A percentile compares a stretch with the other conserved stretches of the same genome.
Conservation (phyloP, 2,888 invertebrate genomes). For the Oligia strigilis region DNA sequence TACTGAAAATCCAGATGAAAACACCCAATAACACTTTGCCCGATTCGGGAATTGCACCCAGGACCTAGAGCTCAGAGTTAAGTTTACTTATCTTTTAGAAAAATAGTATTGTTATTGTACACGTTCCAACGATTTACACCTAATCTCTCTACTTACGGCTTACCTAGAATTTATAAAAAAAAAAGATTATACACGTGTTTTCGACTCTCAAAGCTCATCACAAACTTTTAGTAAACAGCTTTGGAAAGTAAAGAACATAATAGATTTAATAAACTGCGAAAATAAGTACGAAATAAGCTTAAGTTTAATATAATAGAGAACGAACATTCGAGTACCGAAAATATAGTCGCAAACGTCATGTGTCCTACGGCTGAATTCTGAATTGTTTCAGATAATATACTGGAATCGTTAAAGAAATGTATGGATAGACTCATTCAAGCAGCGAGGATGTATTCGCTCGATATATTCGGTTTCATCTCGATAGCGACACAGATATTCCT, state of each 20-base stretch:
- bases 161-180: background rate
- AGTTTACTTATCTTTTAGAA: background rate
- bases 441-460: conserved; percentile 42
- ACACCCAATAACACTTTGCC: background rate
- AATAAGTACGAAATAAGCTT: conserved; percentile 9
- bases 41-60: background rate
- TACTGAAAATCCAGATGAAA: background rate
- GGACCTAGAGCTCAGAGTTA: background rate
- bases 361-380: conserved; percentile 34
- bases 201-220: background rate
- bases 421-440: conserved; percentile 44
- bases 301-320: background rate
- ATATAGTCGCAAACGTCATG: conserved; percentile 37
- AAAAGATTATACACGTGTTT: background rate
- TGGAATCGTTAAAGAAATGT: conserved; percentile 48
- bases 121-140: background rate
- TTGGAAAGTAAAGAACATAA: conserved; percentile 20
- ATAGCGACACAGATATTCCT: conserved; percentile 46
- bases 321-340: conserved; percentile 13
- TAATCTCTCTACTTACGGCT: background rate
- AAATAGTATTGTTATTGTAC: background rate
- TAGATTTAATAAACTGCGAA: background rate
- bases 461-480: conserved; percentile 51
- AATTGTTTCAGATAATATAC: conserved; percentile 50
- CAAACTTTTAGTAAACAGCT: conserved; percentile 19